Evolutionary conservation across 1,140 invertebrate species (phyloP).

Genomic region (Dinoponera quadriceps): DNA sequence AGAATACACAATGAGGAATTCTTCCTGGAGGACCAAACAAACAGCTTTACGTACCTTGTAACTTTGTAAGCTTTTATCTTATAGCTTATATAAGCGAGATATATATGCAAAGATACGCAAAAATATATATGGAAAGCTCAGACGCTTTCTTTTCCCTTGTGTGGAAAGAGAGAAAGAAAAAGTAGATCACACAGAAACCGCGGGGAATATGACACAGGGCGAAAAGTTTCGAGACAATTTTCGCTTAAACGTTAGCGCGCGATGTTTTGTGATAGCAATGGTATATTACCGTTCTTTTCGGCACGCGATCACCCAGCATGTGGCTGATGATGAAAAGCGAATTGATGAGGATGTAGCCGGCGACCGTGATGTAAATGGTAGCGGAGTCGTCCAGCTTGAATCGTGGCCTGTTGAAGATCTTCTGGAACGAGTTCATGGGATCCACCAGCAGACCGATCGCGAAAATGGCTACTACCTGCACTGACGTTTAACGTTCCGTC

Average conservation of each 20-base stretch:
- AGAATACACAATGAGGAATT: too few relatives aligned
- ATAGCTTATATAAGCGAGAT: not conserved
- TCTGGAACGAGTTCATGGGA: constrained; percentile 85
- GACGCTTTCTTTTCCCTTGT: not conserved
- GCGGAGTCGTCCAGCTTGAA: constrained; percentile 86
- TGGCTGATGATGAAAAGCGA: constrained; percentile 87
- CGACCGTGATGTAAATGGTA: constrained; percentile 86
- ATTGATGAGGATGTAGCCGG: constrained; percentile 89
- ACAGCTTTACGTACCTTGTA: constrained; percentile 7
- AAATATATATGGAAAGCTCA: not conserved
- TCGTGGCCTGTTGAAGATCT: constrained; percentile 78
- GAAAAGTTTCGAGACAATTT: not conserved
- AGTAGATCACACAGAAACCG: too few relatives aligned
- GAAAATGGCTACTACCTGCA: constrained; percentile 84
- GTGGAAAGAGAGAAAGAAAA: not conserved
- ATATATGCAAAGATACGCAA: too few relatives aligned
- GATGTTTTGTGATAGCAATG: not conserved
- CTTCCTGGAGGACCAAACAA: too few relatives aligned
- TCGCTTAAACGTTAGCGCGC: not conserved
- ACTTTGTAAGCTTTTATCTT: constrained; percentile 25
- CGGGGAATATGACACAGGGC: not conserved
- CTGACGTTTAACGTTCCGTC: constrained; percentile 36
- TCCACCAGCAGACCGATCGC: constrained; percentile 87
- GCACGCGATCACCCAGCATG: constrained; percentile 88
- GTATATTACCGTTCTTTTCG: constrained; percentile 87